phyloP scores from a whole-genome alignment of 2,888 invertebrate genomes.

The Leucophenga montana region DNA sequence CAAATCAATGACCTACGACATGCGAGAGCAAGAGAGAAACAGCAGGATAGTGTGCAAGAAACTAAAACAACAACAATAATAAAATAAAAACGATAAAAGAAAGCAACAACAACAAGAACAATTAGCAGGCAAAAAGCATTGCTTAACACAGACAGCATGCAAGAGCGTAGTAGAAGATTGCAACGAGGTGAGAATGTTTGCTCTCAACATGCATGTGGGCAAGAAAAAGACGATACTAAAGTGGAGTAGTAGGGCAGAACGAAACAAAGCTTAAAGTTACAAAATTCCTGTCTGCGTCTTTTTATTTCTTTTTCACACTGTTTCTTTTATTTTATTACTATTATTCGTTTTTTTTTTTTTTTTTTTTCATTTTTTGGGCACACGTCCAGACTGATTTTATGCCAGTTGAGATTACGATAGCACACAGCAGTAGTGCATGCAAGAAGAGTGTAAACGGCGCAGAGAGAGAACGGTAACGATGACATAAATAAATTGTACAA shows the following conservation, averaged over 20 bases:
- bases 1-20: conserved; percentile 68
- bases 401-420: conserved; percentile 12
- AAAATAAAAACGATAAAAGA: background rate
- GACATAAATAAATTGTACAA: conserved; percentile 7
- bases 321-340: conserved; percentile 2
- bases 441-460: background rate
- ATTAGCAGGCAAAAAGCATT: background rate
- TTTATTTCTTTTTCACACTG: background rate
- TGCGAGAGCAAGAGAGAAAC: conserved; percentile 24
- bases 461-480: background rate
- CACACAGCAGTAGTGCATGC: background rate
- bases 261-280: conserved; percentile 9
- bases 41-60: background rate
- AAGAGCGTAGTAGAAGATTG: background rate
- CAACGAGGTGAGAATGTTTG: background rate
- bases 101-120: conserved; percentile 1
- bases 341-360: background rate
- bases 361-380: background rate
- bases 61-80: background rate
- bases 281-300: background rate
- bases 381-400: background rate
- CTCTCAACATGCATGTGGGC: too few relatives aligned
- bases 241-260: conserved; percentile 1
- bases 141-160: background rate
- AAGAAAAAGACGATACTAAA: background rate